A percentile compares a stretch with the other conserved stretches of the same genome.
These are phyloP conservation scores for Nomada hirtipes DNA, from an alignment of 2,888 invertebrate species.

Conservation along the genomic window DNA sequence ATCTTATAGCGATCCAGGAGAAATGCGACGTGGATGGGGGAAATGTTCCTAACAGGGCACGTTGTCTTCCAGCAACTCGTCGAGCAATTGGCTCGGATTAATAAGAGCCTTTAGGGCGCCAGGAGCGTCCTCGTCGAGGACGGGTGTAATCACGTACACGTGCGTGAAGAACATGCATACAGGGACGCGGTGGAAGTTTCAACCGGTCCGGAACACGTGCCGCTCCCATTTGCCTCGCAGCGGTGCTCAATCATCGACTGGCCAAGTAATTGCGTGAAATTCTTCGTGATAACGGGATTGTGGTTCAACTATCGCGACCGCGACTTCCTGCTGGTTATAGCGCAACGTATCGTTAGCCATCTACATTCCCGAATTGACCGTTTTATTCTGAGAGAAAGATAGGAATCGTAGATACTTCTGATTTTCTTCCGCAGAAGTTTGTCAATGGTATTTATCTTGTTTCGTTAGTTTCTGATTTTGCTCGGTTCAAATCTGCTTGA, in stretches of 20 bases:
- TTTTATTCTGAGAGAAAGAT: not conserved
- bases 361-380: not conserved
- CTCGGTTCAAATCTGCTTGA: no score
- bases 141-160: slow-evolving; percentile 45
- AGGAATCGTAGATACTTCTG: no score
- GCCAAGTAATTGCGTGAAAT: slow-evolving; percentile 38
- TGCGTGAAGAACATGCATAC: slow-evolving; percentile 25
- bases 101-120: slow-evolving; percentile 38
- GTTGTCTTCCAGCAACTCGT: slow-evolving; percentile 53
- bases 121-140: slow-evolving; percentile 3
- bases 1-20: not conserved
- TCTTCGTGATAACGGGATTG: slow-evolving; percentile 42
- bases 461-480: no score
- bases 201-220: slow-evolving; percentile 44
- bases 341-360: not conserved
- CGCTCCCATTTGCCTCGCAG: slow-evolving; percentile 42
- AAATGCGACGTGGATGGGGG: not conserved
- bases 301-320: not conserved
- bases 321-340: not conserved
- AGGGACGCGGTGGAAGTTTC: slow-evolving; percentile 13
- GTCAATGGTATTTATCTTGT: no score
- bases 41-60: slow-evolving; percentile 36
- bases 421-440: no score
- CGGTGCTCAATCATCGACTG: slow-evolving; percentile 31
- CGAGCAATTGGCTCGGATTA: slow-evolving; percentile 49